Conservation (phyloP, 2,797 vertebrate genomes). For the Merluccius polli region DNA sequence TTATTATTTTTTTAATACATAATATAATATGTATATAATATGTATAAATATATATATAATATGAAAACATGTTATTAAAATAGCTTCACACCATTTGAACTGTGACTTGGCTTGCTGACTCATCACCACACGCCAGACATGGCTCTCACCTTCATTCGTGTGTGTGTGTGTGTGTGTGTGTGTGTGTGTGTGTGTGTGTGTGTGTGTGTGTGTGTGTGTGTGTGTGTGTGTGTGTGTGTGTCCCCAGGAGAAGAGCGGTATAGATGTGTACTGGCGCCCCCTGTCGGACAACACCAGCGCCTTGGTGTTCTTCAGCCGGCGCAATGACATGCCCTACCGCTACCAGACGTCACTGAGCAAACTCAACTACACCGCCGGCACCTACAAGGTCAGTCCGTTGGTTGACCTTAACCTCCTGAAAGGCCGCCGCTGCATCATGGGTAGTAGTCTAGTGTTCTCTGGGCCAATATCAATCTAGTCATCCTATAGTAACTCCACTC, state of each 20-base stretch:
- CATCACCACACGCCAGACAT: background rate
- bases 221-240: background rate
- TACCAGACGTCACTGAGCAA: slow-evolving; percentile 78
- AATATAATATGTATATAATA: no score
- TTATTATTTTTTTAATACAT: no score
- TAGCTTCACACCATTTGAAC: no score
- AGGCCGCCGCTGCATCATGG: background rate
- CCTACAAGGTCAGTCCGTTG: slow-evolving; percentile 61
- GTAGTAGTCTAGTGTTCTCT: background rate
- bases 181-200: background rate
- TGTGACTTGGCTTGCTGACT: background rate
- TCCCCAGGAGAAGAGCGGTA: slow-evolving; percentile 74
- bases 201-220: background rate
- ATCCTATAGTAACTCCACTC: background rate
- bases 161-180: background rate
- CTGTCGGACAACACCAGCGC: slow-evolving; percentile 71
- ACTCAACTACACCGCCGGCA: slow-evolving; percentile 73
- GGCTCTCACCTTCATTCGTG: background rate
- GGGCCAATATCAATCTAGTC: background rate
- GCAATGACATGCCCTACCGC: slow-evolving; percentile 82
- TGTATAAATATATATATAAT: no score
- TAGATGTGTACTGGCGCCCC: slow-evolving; percentile 83
- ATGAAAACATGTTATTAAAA: no score
- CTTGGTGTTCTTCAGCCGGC: slow-evolving; percentile 88
- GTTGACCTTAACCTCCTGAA: no score